Evolutionary conservation across 2,113 vertebrate genomes (phyloP).

Genomic region (Garra rufa): DNA sequence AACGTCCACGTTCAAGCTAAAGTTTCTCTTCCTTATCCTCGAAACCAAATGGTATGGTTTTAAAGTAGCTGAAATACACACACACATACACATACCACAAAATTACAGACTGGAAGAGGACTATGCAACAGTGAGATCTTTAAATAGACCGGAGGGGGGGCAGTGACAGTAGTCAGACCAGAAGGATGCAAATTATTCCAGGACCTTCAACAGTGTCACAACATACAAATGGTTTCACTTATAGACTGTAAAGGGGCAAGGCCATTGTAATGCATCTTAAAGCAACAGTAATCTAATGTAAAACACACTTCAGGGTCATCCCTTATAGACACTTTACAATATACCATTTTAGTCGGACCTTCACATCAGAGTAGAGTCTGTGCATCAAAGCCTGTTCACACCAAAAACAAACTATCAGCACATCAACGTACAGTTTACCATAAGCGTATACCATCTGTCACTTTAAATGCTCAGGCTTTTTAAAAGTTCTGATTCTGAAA

Average conservation of each 20-base stretch:
- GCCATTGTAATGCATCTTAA: background rate
- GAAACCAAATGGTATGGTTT: background rate
- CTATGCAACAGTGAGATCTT: constrained; percentile 37
- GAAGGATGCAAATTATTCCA: background rate
- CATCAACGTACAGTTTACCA: too few species aligned
- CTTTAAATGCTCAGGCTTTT: too few species aligned
- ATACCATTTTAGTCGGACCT: background rate
- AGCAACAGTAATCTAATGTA: background rate
- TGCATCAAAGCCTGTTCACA: background rate
- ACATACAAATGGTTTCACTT: background rate
- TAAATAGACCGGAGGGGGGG: constrained; percentile 41
- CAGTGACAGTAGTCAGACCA: background rate
- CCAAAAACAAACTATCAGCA: too few species aligned
- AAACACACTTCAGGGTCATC: constrained; percentile 10
- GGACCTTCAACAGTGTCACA: background rate
- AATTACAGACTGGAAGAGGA: constrained; percentile 44
- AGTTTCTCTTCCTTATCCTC: background rate
- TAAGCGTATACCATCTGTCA: too few species aligned
- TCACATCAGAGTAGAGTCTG: background rate
- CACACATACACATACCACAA: constrained; percentile 40
- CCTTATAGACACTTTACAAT: background rate
- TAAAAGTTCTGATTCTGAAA: background rate
- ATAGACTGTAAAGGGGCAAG: background rate
- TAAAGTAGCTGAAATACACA: constrained; percentile 3
- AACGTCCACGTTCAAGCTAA: background rate